These are phyloP conservation scores for Meloidogyne floridensis DNA, from an alignment of 1,140 invertebrate genomes.

Conservation along the genomic window DNA sequence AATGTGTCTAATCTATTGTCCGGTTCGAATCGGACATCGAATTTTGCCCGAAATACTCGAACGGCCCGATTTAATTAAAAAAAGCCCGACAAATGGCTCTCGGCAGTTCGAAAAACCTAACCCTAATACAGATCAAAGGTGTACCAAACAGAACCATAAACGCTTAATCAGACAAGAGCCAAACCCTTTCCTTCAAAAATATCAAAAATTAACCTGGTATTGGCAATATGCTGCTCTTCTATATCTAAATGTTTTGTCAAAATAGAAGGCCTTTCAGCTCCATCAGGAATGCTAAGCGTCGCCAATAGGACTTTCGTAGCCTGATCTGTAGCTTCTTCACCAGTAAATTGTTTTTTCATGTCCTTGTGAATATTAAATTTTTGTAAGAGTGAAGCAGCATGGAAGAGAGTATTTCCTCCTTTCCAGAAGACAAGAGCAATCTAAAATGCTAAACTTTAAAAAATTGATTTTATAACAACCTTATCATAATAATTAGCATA, in stretches of 20 bases:
- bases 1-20: no score
- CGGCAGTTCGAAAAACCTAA: no score
- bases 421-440: slow-evolving; percentile 98
- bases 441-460: slow-evolving; percentile 72
- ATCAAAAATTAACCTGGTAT: slow-evolving; percentile 48
- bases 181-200: background rate
- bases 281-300: slow-evolving; percentile 60
- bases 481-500: slow-evolving; percentile 65
- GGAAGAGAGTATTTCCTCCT: slow-evolving; percentile 94
- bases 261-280: slow-evolving; percentile 56
- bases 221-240: slow-evolving; percentile 59
- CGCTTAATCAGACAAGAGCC: no score
- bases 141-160: no score
- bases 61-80: no score
- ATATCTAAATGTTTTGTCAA: slow-evolving; percentile 63
- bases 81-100: no score
- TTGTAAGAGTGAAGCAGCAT: slow-evolving; percentile 89
- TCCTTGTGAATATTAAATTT: slow-evolving; percentile 65
- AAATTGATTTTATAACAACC: slow-evolving; percentile 35
- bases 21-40: no score
- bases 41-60: no score
- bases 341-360: slow-evolving; percentile 62
- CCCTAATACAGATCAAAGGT: no score
- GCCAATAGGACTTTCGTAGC: slow-evolving; percentile 63
- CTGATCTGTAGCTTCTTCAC: slow-evolving; percentile 62